phyloP scores from a whole-genome alignment of 2,797 vertebrate genomes.

The Poeciliopsis infans region DNA sequence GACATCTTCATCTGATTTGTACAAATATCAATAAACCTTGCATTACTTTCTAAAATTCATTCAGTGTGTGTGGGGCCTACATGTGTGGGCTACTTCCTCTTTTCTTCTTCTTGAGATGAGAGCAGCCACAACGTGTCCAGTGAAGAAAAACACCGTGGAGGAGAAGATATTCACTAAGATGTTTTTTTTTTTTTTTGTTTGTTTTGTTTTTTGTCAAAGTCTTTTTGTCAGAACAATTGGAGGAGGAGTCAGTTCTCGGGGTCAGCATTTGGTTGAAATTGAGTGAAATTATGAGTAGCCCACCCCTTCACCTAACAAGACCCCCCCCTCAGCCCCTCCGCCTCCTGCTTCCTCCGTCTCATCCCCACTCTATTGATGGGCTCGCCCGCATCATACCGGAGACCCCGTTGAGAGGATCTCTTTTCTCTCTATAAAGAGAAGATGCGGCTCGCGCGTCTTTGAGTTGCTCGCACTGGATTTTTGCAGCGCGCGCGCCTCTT shows the following conservation, averaged over 20 bases:
- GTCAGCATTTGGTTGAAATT: constrained; percentile 79
- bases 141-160: neutral
- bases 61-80: neutral
- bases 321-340: constrained; percentile 34
- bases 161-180: constrained; percentile 18
- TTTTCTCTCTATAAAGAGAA: constrained; percentile 85
- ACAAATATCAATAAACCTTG: neutral
- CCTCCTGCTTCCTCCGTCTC: constrained; percentile 47
- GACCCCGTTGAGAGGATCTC: constrained; percentile 83
- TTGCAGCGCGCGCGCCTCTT: constrained; percentile 73
- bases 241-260: constrained; percentile 62
- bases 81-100: neutral
- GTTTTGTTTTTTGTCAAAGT: constrained; percentile 10
- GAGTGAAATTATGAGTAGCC: constrained; percentile 77
- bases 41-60: neutral
- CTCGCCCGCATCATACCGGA: constrained; percentile 82
- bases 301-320: constrained; percentile 72
- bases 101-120: neutral
- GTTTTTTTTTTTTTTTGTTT: neutral
- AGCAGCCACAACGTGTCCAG: neutral
- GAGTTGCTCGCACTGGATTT: constrained; percentile 82
- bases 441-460: constrained; percentile 79
- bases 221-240: constrained; percentile 55
- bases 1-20: neutral
- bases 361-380: constrained; percentile 68